Percentiles rank a stretch among this genome's conserved stretches.
Conservation (phyloP, 1,140 invertebrate species). For the Cydia pomonella region DNA sequence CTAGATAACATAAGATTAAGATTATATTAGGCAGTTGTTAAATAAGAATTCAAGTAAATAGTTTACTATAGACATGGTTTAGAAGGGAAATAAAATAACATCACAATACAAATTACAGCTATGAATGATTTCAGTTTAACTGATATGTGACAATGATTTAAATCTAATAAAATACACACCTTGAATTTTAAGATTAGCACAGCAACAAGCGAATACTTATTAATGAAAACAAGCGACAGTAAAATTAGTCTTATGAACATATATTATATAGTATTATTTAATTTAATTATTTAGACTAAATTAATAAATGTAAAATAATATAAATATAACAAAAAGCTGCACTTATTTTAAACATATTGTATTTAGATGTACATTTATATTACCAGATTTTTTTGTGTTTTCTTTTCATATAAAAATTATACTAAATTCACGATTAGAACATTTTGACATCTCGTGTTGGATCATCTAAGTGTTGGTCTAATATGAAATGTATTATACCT, state of each 20-base stretch:
- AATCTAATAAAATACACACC: not conserved
- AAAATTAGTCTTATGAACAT: no score
- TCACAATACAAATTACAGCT: not conserved
- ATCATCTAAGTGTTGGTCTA: no score
- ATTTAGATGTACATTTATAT: not conserved
- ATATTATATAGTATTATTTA: not conserved
- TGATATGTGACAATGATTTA: conserved; percentile 7
- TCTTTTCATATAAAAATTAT: not conserved
- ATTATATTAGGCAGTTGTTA: no score
- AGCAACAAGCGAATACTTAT: not conserved
- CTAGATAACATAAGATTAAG: no score
- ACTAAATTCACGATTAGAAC: not conserved
- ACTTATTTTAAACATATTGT: not conserved
- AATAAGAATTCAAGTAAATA: no score
- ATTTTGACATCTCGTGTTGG: no score
- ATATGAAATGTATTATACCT: no score
- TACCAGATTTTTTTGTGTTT: not conserved
- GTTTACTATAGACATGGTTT: no score
- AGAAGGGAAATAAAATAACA: not conserved
- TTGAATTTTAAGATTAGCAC: not conserved
- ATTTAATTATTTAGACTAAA: not conserved
- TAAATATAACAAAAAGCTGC: not conserved
- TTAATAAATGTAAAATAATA: conserved; percentile 10
- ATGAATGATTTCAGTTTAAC: not conserved
- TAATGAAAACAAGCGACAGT: not conserved